phyloP scores from a whole-genome alignment of 2,797 vertebrate species.

The Coendou prehensilis region DNA sequence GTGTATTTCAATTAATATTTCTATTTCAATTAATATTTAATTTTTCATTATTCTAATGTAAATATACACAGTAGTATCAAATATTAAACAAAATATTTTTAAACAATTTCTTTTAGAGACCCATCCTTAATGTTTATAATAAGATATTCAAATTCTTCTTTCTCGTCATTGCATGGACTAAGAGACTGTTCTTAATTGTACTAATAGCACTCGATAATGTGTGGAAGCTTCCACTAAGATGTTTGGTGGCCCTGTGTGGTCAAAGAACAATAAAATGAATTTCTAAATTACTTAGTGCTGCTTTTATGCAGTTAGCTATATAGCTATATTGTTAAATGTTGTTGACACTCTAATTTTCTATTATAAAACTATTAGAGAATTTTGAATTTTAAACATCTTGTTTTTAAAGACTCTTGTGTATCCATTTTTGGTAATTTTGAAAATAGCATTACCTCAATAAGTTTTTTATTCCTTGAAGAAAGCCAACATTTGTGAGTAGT shows the following conservation, averaged over 20 bases:
- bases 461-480: neutral
- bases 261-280: neutral
- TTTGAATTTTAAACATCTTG: neutral
- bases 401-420: neutral
- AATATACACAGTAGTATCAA: neutral
- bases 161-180: neutral
- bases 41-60: neutral
- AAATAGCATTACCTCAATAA: neutral
- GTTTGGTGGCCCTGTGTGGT: neutral
- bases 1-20: neutral
- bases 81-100: neutral
- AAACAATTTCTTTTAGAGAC: neutral
- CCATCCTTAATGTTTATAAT: neutral
- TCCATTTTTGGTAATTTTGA: neutral
- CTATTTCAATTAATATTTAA: neutral
- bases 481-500: neutral
- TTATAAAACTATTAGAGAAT: neutral
- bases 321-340: neutral
- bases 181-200: neutral
- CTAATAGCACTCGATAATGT: neutral
- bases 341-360: neutral
- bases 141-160: neutral
- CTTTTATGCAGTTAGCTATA: neutral
- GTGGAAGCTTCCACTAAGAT: neutral
- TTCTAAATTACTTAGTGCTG: neutral